These are phyloP conservation scores for Anguilla marmorata DNA, from an alignment of 2,797 vertebrate species.

Conservation along the genomic window DNA sequence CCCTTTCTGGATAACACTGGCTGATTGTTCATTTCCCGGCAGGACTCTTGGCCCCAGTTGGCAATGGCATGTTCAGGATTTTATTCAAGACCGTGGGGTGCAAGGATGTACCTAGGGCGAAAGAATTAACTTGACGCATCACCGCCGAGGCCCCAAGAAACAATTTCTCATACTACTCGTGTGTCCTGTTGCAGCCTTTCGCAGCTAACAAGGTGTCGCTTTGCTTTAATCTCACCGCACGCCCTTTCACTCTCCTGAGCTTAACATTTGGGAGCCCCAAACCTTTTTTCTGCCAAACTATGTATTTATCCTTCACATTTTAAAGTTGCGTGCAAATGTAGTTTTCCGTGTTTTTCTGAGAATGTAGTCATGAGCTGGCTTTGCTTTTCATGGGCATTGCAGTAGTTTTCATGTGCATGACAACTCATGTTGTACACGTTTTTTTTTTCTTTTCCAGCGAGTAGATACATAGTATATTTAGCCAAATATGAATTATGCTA, in stretches of 20 bases:
- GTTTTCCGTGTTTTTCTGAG: not conserved
- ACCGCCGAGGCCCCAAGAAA: not conserved
- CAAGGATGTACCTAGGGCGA: not conserved
- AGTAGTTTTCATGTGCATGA: not conserved
- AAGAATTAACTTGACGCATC: not conserved
- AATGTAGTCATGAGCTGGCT: not conserved
- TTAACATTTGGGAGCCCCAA: too few relatives aligned
- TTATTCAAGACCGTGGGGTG: not conserved
- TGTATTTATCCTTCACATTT: not conserved
- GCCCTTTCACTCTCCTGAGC: not conserved
- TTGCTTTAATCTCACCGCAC: not conserved
- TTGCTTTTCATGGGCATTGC: not conserved
- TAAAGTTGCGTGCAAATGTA: not conserved
- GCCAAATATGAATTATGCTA: not conserved
- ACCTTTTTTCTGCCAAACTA: not conserved
- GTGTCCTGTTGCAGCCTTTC: not conserved
- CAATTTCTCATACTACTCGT: not conserved
- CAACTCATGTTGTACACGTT: not conserved
- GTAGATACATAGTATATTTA: not conserved
- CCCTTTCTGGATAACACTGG: not conserved
- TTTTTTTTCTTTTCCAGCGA: not conserved
- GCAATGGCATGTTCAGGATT: not conserved
- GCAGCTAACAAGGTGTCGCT: not conserved
- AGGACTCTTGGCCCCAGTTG: not conserved
- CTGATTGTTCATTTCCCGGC: not conserved